These are phyloP conservation scores for Illadopsis cleaveri DNA, from an alignment of 2,113 vertebrate species.

Conservation along the genomic window DNA sequence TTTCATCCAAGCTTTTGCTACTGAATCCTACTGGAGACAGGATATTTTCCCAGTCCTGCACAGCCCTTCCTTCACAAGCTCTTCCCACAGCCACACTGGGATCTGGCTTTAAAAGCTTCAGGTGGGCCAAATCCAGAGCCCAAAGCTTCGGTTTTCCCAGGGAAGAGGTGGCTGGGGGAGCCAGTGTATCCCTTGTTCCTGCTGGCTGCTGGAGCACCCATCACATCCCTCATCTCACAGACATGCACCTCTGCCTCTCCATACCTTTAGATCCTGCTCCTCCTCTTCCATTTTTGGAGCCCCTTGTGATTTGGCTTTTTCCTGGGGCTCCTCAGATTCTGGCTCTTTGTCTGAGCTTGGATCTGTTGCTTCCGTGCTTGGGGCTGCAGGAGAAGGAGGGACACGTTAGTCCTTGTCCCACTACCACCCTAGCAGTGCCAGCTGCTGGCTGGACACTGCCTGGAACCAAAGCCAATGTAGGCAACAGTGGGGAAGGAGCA, in stretches of 20 bases:
- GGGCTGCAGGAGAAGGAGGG: slow-evolving; percentile 54
- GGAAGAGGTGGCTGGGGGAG: not conserved
- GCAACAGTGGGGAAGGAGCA: not conserved
- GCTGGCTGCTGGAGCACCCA: not conserved
- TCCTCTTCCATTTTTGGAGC: slow-evolving; percentile 78
- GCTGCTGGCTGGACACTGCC: not conserved
- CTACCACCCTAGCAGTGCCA: not conserved
- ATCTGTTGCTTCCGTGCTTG: slow-evolving; percentile 71
- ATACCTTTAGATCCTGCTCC: slow-evolving; percentile 91
- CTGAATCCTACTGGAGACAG: not conserved
- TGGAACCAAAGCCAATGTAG: not conserved
- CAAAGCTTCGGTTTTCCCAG: not conserved
- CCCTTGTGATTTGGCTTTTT: slow-evolving; percentile 75
- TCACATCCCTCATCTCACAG: not conserved
- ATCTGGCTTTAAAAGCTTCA: not conserved
- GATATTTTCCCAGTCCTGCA: not conserved
- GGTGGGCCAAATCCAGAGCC: not conserved
- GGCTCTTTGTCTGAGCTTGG: slow-evolving; percentile 77
- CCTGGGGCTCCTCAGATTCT: slow-evolving; percentile 77
- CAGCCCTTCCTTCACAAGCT: not conserved
- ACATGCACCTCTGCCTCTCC: not conserved
- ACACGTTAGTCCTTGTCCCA: not conserved
- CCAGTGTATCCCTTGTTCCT: not conserved
- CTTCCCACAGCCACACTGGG: fast-evolving
- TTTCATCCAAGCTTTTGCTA: not conserved